Evolutionary conservation across 2,888 invertebrate species (phyloP).

Genomic region (Augiades crinisus): DNA sequence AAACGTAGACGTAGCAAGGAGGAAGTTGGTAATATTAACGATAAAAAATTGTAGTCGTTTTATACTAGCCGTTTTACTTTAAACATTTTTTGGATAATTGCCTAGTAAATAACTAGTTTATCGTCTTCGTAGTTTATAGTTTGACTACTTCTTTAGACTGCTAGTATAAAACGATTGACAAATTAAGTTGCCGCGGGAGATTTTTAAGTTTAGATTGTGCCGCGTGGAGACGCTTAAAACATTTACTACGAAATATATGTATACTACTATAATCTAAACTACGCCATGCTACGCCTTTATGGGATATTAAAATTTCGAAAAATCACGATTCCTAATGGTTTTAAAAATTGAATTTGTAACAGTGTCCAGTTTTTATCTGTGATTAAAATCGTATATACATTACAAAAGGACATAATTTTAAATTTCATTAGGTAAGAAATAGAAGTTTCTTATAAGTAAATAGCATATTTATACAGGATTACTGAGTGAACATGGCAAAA

Average conservation of each 20-base stretch:
- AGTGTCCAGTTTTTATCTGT: no score
- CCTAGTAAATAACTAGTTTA: no score
- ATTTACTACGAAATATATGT: conserved; percentile 8
- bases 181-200: conserved; percentile 22
- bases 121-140: neutral
- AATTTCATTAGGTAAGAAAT: no score
- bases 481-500: no score
- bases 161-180: neutral
- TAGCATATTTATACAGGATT: no score
- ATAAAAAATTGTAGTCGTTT: neutral
- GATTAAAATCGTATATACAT: no score
- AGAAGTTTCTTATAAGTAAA: no score
- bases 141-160: no score
- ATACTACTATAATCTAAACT: conserved; percentile 1
- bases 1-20: neutral
- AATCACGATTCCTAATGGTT: neutral
- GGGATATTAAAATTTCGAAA: neutral
- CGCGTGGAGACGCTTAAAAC: conserved; percentile 15
- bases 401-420: no score
- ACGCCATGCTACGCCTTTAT: neutral
- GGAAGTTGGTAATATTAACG: neutral
- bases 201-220: conserved; percentile 17
- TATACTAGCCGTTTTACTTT: neutral
- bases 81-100: neutral
- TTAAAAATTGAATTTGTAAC: no score